These are phyloP conservation scores for Drosophila recens DNA, from an alignment of 2,888 invertebrate species.

Conservation along the genomic window DNA sequence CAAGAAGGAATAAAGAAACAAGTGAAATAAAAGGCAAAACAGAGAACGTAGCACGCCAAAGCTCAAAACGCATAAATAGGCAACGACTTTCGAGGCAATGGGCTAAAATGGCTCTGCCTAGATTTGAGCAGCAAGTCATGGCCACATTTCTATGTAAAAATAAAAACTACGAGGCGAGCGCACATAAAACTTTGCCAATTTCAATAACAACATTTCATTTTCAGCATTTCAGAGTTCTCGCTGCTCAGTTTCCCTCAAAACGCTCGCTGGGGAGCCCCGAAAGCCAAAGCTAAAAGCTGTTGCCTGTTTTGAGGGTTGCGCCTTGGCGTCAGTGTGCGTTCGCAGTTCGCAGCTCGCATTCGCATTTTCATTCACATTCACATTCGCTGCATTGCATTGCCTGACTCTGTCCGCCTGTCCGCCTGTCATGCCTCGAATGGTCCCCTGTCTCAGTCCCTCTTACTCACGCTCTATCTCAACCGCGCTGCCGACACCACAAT, in stretches of 20 bases:
- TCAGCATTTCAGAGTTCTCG: slow-evolving; percentile 46
- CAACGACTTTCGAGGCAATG: slow-evolving; percentile 58
- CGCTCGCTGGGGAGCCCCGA: slow-evolving; percentile 57
- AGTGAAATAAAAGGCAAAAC: slow-evolving; percentile 38
- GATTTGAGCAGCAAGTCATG: slow-evolving; percentile 72
- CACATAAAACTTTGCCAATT: slow-evolving; percentile 79
- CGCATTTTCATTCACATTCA: slow-evolving; percentile 26
- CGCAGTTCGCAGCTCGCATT: slow-evolving; percentile 11
- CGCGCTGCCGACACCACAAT: slow-evolving; percentile 70
- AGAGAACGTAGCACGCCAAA: slow-evolving; percentile 33
- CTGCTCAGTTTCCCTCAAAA: slow-evolving; percentile 40
- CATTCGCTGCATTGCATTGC: slow-evolving; percentile 44
- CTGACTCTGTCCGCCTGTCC: slow-evolving; percentile 44
- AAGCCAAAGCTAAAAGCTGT: slow-evolving; percentile 37
- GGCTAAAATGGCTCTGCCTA: slow-evolving; percentile 33
- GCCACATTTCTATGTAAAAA: slow-evolving; percentile 75
- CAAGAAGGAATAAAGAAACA: slow-evolving; percentile 19
- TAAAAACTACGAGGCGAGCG: slow-evolving; percentile 64
- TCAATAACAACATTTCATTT: slow-evolving; percentile 79
- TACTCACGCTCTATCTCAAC: slow-evolving; percentile 23
- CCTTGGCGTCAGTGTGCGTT: slow-evolving; percentile 77
- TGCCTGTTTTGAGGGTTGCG: slow-evolving; percentile 41
- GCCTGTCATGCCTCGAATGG: slow-evolving; percentile 38
- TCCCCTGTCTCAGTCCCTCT: slow-evolving; percentile 10
- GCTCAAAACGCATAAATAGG: slow-evolving; percentile 75